phyloP scores from a whole-genome alignment of 2,888 invertebrate genomes.

The Troglohyphantes excavatus region DNA sequence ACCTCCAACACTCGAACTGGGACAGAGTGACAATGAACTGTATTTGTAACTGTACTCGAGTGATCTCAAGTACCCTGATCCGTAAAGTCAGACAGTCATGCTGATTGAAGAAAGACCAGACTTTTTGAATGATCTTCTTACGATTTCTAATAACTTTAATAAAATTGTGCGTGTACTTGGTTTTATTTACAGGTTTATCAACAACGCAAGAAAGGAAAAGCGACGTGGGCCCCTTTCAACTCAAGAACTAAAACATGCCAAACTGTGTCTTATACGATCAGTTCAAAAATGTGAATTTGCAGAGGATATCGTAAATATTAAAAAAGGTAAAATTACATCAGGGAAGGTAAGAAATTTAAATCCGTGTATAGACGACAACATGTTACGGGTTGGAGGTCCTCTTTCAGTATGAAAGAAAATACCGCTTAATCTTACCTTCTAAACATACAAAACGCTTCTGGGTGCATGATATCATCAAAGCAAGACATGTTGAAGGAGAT shows the following conservation, averaged over 20 bases:
- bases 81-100: not conserved
- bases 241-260: not conserved
- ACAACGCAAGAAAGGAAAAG: not conserved
- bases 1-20: not conserved
- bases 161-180: not conserved
- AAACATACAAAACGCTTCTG: too few species aligned
- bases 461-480: too few species aligned
- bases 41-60: too few species aligned
- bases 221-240: not conserved
- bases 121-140: not conserved
- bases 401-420: slow-evolving; percentile 65
- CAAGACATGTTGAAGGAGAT: too few species aligned
- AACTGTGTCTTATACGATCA: not conserved
- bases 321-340: not conserved
- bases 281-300: not conserved
- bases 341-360: slow-evolving; percentile 26
- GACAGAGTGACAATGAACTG: too few species aligned
- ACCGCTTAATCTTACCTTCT: slow-evolving; percentile 78
- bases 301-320: not conserved
- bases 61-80: not conserved
- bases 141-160: not conserved
- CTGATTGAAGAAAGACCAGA: not conserved
- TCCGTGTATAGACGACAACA: slow-evolving; percentile 78
- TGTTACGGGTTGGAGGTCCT: slow-evolving; percentile 79
- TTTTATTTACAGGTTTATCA: not conserved